Conservation (phyloP, 2,113 vertebrate genomes). For the Columba janthina region DNA sequence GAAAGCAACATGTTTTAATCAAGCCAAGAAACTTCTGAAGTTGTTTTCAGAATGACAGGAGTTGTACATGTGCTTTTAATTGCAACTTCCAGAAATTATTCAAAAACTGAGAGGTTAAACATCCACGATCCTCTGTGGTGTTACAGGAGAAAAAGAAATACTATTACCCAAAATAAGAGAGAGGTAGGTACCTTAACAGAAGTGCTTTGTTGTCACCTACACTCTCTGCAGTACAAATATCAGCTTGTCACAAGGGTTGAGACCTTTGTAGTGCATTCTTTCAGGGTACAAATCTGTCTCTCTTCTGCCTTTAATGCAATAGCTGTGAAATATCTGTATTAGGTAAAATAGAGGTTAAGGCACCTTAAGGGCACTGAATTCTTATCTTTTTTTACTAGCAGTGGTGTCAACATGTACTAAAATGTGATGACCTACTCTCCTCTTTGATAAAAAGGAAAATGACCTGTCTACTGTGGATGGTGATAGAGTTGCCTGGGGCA, state of each 20-base stretch:
- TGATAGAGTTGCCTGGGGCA: slow-evolving; percentile 72
- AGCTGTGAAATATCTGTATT: slow-evolving; percentile 60
- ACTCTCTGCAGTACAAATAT: background rate
- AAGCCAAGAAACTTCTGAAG: background rate
- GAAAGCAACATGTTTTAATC: background rate
- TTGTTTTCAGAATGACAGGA: background rate
- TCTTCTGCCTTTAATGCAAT: background rate
- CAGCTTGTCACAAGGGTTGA: slow-evolving; percentile 15
- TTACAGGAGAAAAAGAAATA: background rate
- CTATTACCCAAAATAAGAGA: background rate
- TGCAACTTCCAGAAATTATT: background rate
- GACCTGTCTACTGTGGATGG: slow-evolving; percentile 68
- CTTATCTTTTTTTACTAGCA: slow-evolving; percentile 70
- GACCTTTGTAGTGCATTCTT: slow-evolving; percentile 17
- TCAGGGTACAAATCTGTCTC: slow-evolving; percentile 7
- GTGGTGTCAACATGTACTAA: slow-evolving; percentile 72
- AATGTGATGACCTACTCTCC: slow-evolving; percentile 68
- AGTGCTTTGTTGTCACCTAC: slow-evolving; percentile 1
- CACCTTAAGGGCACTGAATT: slow-evolving; percentile 71
- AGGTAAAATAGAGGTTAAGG: slow-evolving; percentile 58
- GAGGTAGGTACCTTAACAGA: background rate
- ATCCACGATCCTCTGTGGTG: background rate
- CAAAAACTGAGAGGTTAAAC: background rate
- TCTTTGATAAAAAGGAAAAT: slow-evolving; percentile 77
- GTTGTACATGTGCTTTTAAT: background rate